These are phyloP conservation scores for Melolontha melolontha DNA, from an alignment of 2,888 invertebrate species.

Conservation along the genomic window DNA sequence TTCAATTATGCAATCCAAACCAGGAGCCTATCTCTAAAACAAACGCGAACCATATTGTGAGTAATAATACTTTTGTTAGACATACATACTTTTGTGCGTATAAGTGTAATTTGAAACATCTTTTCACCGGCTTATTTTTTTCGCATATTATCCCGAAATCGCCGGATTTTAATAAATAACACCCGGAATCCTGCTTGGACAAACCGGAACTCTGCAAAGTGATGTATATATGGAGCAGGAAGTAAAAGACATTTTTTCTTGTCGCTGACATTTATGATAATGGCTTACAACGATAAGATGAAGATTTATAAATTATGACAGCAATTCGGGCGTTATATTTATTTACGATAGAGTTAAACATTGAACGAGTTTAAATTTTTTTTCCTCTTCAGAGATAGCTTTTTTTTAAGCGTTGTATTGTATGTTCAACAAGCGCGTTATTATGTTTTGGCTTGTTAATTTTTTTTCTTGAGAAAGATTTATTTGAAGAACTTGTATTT, in stretches of 20 bases:
- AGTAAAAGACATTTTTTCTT: conserved; percentile 18
- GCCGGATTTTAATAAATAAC: conserved; percentile 28
- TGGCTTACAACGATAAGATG: conserved; percentile 9
- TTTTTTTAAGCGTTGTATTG: conserved; percentile 8
- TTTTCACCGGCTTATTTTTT: background rate
- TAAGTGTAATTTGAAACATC: background rate
- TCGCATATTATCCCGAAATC: background rate
- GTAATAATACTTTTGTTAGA: no score
- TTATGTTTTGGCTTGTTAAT: conserved; percentile 20
- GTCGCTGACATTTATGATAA: conserved; percentile 21
- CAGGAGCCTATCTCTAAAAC: no score
- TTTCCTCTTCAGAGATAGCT: background rate
- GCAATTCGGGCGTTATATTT: conserved; percentile 1
- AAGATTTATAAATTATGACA: conserved; percentile 17
- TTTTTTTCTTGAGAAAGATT: conserved; percentile 19
- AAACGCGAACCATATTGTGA: no score
- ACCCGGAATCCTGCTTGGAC: background rate
- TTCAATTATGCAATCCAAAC: no score
- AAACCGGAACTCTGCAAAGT: background rate
- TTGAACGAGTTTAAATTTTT: conserved; percentile 9
- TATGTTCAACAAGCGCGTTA: conserved; percentile 17
- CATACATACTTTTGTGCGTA: no score
- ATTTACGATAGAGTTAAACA: conserved; percentile 1
- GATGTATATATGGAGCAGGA: conserved; percentile 16
- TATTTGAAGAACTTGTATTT: conserved; percentile 4